phyloP scores from a whole-genome alignment of 2,113 vertebrate species.

The Amphiprion ocellaris region DNA sequence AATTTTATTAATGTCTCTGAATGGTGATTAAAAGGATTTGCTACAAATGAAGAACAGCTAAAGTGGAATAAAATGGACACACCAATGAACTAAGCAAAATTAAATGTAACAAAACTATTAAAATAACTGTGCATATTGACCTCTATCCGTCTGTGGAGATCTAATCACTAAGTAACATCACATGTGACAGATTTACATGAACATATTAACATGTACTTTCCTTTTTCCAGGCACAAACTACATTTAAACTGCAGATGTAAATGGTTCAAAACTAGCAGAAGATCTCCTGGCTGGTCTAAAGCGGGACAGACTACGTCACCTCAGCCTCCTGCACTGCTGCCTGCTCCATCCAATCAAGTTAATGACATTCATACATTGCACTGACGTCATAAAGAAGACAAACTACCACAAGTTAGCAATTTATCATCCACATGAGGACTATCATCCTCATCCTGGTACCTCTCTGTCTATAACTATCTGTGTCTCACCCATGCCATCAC shows the following conservation, averaged over 20 bases:
- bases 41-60: no score
- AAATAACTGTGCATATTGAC: no score
- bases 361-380: conserved; percentile 56
- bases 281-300: conserved; percentile 5
- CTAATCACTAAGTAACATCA: neutral
- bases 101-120: no score
- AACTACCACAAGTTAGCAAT: conserved; percentile 53
- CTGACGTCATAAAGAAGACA: conserved; percentile 66
- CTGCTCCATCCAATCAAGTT: conserved; percentile 68
- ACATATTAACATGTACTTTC: no score
- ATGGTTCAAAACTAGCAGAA: neutral
- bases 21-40: no score
- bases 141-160: no score
- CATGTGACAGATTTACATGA: neutral
- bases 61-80: neutral
- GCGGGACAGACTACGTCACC: conserved; percentile 22
- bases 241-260: neutral
- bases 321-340: conserved; percentile 13
- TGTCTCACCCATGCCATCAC: conserved; percentile 48
- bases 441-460: conserved; percentile 29
- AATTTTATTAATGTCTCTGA: no score
- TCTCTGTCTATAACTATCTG: conserved; percentile 25
- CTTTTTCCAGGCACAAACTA: neutral
- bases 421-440: conserved; percentile 50
- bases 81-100: neutral